A percentile compares a stretch with the other conserved stretches of the same genome.
These are phyloP conservation scores for Anthoscopus minutus DNA, from an alignment of 2,113 vertebrate species.

Conservation along the genomic window DNA sequence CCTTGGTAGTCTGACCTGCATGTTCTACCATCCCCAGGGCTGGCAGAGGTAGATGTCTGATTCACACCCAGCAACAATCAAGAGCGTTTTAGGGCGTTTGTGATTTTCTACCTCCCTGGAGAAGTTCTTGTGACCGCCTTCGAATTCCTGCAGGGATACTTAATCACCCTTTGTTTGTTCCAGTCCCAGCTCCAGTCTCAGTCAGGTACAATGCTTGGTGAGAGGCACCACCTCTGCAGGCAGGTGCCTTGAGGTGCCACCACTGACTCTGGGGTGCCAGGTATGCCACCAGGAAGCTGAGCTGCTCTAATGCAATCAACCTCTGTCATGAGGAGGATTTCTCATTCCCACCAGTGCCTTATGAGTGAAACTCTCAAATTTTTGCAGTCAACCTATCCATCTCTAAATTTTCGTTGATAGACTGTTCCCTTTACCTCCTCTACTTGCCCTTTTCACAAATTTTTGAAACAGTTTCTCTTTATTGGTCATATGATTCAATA, in stretches of 20 bases:
- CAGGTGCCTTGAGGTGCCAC: background rate
- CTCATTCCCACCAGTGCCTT: background rate
- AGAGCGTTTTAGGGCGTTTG: background rate
- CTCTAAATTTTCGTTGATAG: background rate
- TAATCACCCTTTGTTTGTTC: background rate
- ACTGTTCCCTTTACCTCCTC: background rate
- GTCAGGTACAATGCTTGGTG: background rate
- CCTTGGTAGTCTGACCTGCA: background rate
- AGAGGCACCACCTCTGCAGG: background rate
- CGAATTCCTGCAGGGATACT: background rate
- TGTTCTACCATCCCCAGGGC: background rate
- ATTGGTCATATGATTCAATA: slow-evolving; percentile 40
- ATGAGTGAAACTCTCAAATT: background rate
- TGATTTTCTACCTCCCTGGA: background rate
- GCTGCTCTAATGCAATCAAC: background rate
- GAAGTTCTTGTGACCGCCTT: background rate
- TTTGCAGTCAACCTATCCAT: background rate
- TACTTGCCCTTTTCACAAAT: slow-evolving; percentile 16
- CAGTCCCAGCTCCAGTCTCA: background rate
- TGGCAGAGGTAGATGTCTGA: background rate
- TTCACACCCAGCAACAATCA: background rate
- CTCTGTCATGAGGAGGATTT: background rate
- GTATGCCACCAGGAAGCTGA: background rate
- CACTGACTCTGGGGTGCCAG: background rate
- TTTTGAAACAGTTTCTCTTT: slow-evolving; percentile 11